Percentiles rank a stretch among this genome's conserved stretches.
These are phyloP conservation scores for Coregonus ussuriensis DNA, from an alignment of 2,797 vertebrate species.

Conservation along the genomic window DNA sequence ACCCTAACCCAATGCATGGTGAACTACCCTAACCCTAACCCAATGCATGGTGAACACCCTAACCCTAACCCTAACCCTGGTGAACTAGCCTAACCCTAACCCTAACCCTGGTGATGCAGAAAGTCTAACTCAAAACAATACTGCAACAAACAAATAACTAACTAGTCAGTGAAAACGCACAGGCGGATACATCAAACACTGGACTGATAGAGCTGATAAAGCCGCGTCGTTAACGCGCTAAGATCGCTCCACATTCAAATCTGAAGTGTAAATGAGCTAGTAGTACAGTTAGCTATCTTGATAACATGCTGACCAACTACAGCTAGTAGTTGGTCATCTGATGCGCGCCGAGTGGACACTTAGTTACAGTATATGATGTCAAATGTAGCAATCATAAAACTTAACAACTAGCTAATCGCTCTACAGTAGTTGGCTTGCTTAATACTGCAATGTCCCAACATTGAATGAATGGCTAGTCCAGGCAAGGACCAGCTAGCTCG, in stretches of 20 bases:
- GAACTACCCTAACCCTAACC: too few species aligned
- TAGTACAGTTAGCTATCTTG: not conserved
- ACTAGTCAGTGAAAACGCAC: too few species aligned
- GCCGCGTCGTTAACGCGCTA: not conserved
- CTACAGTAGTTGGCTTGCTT: not conserved
- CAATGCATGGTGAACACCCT: too few species aligned
- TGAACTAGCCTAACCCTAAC: too few species aligned
- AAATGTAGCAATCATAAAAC: not conserved
- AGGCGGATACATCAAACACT: too few species aligned
- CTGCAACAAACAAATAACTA: too few species aligned
- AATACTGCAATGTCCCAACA: not conserved
- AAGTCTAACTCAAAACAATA: too few species aligned
- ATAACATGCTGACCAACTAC: not conserved
- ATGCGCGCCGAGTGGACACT: not conserved
- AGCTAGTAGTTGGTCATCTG: not conserved
- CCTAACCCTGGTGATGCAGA: too few species aligned
- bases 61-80: too few species aligned
- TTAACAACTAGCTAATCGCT: not conserved
- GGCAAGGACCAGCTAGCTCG: not conserved
- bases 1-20: too few species aligned
- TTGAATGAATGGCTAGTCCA: not conserved
- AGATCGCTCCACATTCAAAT: slow-evolving; percentile 29
- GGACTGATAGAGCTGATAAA: too few species aligned
- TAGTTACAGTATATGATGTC: not conserved
- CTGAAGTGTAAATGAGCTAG: not conserved